Evolutionary conservation across 2,113 vertebrate species (phyloP).

Genomic region (Prolemur simus): DNA sequence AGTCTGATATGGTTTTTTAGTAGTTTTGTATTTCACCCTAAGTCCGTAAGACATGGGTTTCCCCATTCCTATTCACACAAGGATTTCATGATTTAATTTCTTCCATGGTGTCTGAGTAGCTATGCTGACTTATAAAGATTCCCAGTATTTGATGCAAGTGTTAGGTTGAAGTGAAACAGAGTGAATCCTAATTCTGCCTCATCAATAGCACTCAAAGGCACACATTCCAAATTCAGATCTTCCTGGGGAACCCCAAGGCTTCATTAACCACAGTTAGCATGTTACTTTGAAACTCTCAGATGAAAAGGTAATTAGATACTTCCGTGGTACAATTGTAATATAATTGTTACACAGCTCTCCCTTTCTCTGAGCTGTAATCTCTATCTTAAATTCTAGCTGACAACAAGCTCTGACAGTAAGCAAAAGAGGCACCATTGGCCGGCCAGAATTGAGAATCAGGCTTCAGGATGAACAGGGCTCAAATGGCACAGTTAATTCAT

Average conservation of each 20-base stretch:
- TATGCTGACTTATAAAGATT: not conserved
- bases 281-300: not conserved
- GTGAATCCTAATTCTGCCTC: not conserved
- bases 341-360: not conserved
- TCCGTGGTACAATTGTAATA: not conserved
- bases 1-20: not conserved
- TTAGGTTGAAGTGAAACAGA: not conserved
- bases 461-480: not conserved
- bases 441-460: not conserved
- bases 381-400: not conserved
- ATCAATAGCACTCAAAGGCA: not conserved
- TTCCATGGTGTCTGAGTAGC: not conserved
- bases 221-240: not conserved
- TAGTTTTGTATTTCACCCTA: not conserved
- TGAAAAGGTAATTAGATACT: not conserved
- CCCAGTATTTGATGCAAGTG: not conserved
- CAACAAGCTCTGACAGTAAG: not conserved
- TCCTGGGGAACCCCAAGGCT: not conserved
- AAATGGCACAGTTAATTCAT: not conserved
- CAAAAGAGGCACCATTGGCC: not conserved
- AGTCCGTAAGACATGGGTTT: not conserved
- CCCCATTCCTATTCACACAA: not conserved
- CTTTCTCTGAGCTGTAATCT: not conserved
- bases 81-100: not conserved
- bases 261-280: not conserved